Base-by-base conservation (phyloP, 2,888 invertebrate species). In the Aleiodes leptofemur region DNA sequence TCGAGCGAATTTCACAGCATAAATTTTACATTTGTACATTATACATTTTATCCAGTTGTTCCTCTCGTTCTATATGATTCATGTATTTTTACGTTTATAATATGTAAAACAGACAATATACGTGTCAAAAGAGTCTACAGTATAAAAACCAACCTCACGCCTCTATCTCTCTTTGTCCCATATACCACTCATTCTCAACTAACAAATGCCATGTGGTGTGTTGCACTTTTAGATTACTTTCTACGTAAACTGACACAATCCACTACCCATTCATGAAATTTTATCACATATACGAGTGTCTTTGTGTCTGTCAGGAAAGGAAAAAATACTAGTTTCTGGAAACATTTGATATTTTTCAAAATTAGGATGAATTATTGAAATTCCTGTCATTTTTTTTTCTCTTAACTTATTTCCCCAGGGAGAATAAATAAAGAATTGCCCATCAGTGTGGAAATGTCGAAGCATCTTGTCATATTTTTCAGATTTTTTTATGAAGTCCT, bases 141-240 rank as follows among this genome's bases (percentile, higher is more conserved):
- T 23, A 8, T 38, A 43, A 64, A 64, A 43, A 64, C 14, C 64
- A 43, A 64, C 48, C 64, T 48, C 64, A 64, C 16, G 48, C 34
- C 34, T 8, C 48, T 64, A 16, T 64, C 23, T 64, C 16, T 66
- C 57, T 31, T 38, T 50, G 16, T 16, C 9, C 43, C 31, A 38
- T 31, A 72, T 51, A 56, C 69, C 57, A 68, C 51, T 34, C 38
- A 11, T 48, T 64, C 48, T 48, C 64, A 43, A 48, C 69, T 31
- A 69, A 76, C 72, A 69, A 76, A 69, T 72, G 72, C 69, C 56
- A 61, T 48, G 72, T 64, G 50, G 72, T n/a, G 29, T n/a, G 53
- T 38, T 71, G 71, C 70, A 50, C 64, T 76, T 76, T 75, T 68
- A 50, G 69, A 78, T 76, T 78, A 78, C 72, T 75, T 75, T 71